Evolutionary conservation across 2,888 invertebrate species (phyloP).

Genomic region (Actias luna): DNA sequence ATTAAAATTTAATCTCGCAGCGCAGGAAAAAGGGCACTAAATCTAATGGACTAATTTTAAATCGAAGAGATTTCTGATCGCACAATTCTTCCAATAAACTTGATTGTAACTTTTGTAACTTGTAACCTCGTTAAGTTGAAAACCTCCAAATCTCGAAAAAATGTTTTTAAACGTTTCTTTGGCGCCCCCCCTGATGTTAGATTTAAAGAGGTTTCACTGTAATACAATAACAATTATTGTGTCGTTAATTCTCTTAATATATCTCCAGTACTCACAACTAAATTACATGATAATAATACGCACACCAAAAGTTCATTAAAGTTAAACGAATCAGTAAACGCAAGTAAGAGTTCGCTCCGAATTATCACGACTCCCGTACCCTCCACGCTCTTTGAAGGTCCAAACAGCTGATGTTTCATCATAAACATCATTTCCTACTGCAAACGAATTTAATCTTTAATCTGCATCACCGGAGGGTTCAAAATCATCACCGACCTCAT

Average conservation of each 20-base stretch:
- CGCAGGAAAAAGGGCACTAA: neutral
- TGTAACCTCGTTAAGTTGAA: too few relatives aligned
- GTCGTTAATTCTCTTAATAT: neutral
- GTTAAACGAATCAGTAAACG: neutral
- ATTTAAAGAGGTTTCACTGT: too few relatives aligned
- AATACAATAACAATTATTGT: too few relatives aligned
- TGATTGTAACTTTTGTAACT: neutral
- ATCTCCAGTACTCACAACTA: neutral
- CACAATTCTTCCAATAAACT: neutral
- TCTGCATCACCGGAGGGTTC: neutral
- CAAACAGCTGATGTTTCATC: slow-evolving; percentile 42
- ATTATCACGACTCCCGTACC: slow-evolving; percentile 31
- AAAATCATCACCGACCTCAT: slow-evolving; percentile 20
- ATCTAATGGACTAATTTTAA: neutral
- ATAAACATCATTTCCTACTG: slow-evolving; percentile 23
- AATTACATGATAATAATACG: neutral
- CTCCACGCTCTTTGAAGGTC: slow-evolving; percentile 30
- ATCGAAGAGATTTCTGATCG: neutral
- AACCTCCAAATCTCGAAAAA: too few relatives aligned
- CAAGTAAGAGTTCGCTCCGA: slow-evolving; percentile 30
- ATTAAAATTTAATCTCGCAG: too few relatives aligned
- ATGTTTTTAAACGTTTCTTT: too few relatives aligned
- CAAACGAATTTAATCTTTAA: slow-evolving; percentile 17
- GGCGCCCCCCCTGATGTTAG: too few relatives aligned
- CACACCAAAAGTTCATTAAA: neutral